Evolutionary conservation across 2,797 vertebrate genomes (phyloP), one percentile per base, ranked within the genome.

Genomic region (Helostoma temminkii): DNA sequence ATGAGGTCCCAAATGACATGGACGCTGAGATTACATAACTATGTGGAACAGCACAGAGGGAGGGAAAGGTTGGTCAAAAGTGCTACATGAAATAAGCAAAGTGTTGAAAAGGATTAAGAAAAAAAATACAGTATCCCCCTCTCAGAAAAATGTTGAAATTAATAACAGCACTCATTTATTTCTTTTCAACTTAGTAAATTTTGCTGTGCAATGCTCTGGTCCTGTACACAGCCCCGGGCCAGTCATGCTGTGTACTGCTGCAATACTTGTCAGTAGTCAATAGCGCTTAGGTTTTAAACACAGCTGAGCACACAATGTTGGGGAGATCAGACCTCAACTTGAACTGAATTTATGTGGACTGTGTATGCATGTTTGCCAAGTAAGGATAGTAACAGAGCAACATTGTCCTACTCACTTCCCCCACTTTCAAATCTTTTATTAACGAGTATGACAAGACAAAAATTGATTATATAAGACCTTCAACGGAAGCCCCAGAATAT

Each of bases 171-270:
- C 56, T 68, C 36, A 58, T 81, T 81, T 81, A 76, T 72, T 79
- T 74, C 72, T 79, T 61, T 70, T 81, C 69, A 72, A 74, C 39
- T 61, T 59, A 87, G 83, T 90, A 88, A 89, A 84, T 87, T 89
- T 71, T 79, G 68, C 73, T 86, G 74, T 85, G 60, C 11, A 16
- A 61, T 43, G 47, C 70, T 77, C 57, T 57, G 4, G 71, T 72
- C 69, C 63, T n/a, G 9, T 57, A 76, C 71, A 82, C 73, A 79
- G 78, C 89, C 83, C 18, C 48, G 14, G 83, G 88, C 81, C 76
- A 69, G 82, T 85, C 79, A 86, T 67, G 80, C 82, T 85, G 81
- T 66, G 81, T 30, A 74, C 69, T 54, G 74, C 66, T 66, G 63
- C 76, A 82, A 55, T 76, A 73, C 67, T 50, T 73, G 76, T 88